Base-by-base conservation (phyloP, 35 echinoderm and acorn worm genomes). In the Diadema setosum region DNA sequence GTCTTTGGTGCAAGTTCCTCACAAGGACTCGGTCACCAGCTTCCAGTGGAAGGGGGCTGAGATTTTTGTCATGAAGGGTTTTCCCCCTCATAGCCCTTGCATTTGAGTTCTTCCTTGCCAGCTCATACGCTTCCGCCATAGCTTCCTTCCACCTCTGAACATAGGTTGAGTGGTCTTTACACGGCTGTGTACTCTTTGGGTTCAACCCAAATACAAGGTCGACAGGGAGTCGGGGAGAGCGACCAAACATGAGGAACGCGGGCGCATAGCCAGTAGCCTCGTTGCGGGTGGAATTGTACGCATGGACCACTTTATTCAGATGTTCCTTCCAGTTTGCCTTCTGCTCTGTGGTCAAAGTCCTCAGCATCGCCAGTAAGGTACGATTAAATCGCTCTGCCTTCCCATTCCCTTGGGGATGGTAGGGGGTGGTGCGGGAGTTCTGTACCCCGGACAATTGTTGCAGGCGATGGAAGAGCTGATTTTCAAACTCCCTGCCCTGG, bases 321-420 rank as follows among this genome's bases (percentile, higher is more conserved):
- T 45, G 34, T 0, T 88, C 80, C 33, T 88, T 89, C 91, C 91
- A 88, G 17, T 84, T 45, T 16, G 41, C 5, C 52, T 90, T 90
- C 48, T 83, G 14, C 1, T 88, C 45, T 29, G 81, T 60, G 5
- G 90, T 18, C 7, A 92, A 30, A 8, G 90, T 92, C 25, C 85
- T 5, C 30, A 92, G 57, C 90, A 92, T 92, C 14, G 32, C 18
- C 8, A 92, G 73, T 3, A 92, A 4, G 30, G 93, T 95, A 16
- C 89, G 45, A 36, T 91, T 91, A 33, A 95, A 95, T 30, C 88
- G 17, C 69, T 95, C 88, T 12, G 65, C 82, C 34, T 87, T 43
- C 3, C 81, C 91, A 27, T 90, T 94, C 2, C 87, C 63, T 60
- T 92, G 90, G 65, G n/a, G n/a, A n/a, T n/a, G n/a, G n/a, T 93